These are phyloP conservation scores for Atrina japonica DNA, from an alignment of 2,888 invertebrate genomes.

Conservation along the genomic window DNA sequence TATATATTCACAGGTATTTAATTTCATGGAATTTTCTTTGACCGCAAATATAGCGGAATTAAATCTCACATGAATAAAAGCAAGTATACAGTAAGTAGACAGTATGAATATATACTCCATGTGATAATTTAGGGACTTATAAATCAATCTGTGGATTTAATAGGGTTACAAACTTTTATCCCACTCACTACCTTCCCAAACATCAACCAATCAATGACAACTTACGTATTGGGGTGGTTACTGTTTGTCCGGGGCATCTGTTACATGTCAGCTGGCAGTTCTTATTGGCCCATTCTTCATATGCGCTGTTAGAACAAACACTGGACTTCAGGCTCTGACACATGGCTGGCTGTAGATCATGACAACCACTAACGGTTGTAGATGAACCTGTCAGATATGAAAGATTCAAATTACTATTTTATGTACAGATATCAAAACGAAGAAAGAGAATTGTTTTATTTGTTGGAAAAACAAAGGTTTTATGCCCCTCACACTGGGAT, in stretches of 20 bases:
- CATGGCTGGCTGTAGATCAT: conserved; percentile 21
- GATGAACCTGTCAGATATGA: background rate
- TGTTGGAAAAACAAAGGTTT: background rate
- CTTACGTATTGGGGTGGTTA: conserved; percentile 23
- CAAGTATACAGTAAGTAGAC: too few species aligned
- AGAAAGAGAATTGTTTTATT: background rate
- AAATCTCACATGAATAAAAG: too few species aligned
- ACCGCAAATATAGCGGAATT: too few species aligned
- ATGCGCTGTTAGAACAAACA: conserved; percentile 36
- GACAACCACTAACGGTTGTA: conserved; percentile 11
- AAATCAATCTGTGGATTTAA: too few species aligned
- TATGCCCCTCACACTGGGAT: too few species aligned
- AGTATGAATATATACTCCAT: too few species aligned
- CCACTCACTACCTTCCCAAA: background rate
- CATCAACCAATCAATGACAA: background rate
- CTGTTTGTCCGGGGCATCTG: conserved; percentile 13
- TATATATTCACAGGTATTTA: too few species aligned
- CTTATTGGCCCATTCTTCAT: conserved; percentile 25
- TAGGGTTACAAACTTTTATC: too few species aligned
- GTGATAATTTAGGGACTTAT: too few species aligned
- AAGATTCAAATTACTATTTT: background rate
- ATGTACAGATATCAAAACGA: background rate
- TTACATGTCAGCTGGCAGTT: conserved; percentile 37
- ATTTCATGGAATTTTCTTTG: too few species aligned
- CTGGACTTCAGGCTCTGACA: conserved; percentile 22